These are phyloP conservation scores for Parnassius smintheus DNA, from an alignment of 2,888 invertebrate species.

Conservation along the genomic window DNA sequence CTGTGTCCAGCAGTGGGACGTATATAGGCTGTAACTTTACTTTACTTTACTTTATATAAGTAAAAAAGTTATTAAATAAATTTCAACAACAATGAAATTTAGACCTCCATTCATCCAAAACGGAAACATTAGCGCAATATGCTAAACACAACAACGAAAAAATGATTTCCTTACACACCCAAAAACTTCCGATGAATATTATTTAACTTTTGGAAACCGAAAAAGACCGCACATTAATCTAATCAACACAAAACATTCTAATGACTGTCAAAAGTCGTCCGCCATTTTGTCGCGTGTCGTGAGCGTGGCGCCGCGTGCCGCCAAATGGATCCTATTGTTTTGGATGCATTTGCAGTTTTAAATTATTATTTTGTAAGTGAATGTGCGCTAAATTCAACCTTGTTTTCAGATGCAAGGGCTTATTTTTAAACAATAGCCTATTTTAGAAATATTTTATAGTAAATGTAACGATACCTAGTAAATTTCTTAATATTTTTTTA, in stretches of 20 bases:
- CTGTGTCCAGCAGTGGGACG: no score
- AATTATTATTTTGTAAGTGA: conserved; percentile 22
- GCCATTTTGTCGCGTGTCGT: conserved; percentile 52
- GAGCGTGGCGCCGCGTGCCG: conserved; percentile 55
- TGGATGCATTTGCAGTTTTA: conserved; percentile 35
- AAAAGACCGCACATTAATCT: conserved; percentile 50
- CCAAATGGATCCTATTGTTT: conserved; percentile 55
- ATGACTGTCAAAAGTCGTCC: conserved; percentile 51
- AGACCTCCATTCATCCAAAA: conserved; percentile 26
- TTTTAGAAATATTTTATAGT: background rate
- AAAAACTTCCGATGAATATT: conserved; percentile 22
- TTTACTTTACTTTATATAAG: no score
- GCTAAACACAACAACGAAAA: conserved; percentile 21
- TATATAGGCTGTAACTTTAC: no score
- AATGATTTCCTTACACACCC: conserved; percentile 19
- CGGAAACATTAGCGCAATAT: conserved; percentile 29
- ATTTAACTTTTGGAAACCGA: conserved; percentile 30
- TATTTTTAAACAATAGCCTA: background rate
- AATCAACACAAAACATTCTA: conserved; percentile 58
- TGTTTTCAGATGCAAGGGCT: background rate
- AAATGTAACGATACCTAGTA: no score
- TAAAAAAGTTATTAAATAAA: background rate
- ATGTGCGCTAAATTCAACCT: background rate
- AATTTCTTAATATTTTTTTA: no score
- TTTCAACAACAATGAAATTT: conserved; percentile 24